A percentile compares a stretch with the other conserved stretches of the same genome.
phyloP scores from a whole-genome alignment of 2,888 invertebrate species.

The Hydroisotoma schaefferi region DNA sequence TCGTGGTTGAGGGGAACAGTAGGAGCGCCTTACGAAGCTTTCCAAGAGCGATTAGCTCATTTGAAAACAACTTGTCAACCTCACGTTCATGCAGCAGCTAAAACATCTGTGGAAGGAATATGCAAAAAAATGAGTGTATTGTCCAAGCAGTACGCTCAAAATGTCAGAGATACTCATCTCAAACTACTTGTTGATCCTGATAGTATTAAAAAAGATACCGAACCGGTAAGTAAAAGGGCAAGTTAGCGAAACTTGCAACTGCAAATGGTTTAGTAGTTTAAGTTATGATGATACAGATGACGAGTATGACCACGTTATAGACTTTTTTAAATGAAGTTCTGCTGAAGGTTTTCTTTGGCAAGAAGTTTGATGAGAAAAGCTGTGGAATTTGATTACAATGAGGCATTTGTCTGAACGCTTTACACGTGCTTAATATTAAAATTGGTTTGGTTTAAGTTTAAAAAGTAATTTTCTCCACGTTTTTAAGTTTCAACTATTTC shows the following conservation, averaged over 20 bases:
- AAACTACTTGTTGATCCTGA: slow-evolving; percentile 55
- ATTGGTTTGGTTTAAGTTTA: no score
- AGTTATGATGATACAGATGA: no score
- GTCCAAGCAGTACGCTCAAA: slow-evolving; percentile 86
- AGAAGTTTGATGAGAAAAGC: neutral
- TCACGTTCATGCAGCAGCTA: slow-evolving; percentile 89
- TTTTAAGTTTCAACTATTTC: neutral
- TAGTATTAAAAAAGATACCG: slow-evolving; percentile 61
- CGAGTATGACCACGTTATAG: no score
- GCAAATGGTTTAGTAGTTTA: no score
- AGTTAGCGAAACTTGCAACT: no score
- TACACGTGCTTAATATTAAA: no score
- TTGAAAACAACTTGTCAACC: slow-evolving; percentile 82
- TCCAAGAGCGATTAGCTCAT: slow-evolving; percentile 82
- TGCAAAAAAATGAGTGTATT: slow-evolving; percentile 89
- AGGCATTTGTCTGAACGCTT: no score
- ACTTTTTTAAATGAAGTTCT: no score
- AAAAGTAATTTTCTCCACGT: no score
- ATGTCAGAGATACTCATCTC: slow-evolving; percentile 82
- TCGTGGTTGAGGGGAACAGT: slow-evolving; percentile 90
- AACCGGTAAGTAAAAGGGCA: slow-evolving; percentile 62
- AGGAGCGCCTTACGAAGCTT: slow-evolving; percentile 91
- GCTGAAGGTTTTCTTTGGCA: neutral
- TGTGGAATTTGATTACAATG: neutral
- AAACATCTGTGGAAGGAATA: slow-evolving; percentile 89